phyloP scores from a whole-genome alignment of 2,888 invertebrate genomes.

The Trisateles emortualis region DNA sequence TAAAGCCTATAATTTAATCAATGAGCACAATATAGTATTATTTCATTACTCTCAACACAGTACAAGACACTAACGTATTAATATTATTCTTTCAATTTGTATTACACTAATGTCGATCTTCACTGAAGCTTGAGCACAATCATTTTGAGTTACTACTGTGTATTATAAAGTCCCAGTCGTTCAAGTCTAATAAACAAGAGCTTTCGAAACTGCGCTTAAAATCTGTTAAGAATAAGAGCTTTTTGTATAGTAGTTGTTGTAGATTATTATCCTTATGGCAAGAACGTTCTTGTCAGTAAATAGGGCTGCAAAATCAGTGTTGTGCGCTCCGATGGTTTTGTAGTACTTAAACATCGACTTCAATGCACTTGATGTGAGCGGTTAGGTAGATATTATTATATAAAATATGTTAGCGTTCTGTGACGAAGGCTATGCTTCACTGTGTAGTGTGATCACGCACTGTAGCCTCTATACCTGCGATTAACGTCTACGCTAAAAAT shows the following conservation, averaged over 20 bases:
- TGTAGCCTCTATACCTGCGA: slow-evolving; percentile 30
- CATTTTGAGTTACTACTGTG: slow-evolving; percentile 46
- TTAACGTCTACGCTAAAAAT: slow-evolving; percentile 15
- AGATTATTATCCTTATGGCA: slow-evolving; percentile 56
- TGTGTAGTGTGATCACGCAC: slow-evolving; percentile 12
- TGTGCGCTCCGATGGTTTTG: slow-evolving; percentile 50
- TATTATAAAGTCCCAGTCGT: slow-evolving; percentile 30
- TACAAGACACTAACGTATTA: slow-evolving; percentile 31
- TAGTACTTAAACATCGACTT: slow-evolving; percentile 51
- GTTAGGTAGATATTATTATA: slow-evolving; percentile 42
- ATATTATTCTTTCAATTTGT: slow-evolving; percentile 30
- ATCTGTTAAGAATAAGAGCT: slow-evolving; percentile 79
- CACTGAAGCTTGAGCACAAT: slow-evolving; percentile 48
- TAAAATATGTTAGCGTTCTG: slow-evolving; percentile 49
- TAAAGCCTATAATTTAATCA: slow-evolving; percentile 33
- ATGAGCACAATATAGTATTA: slow-evolving; percentile 42
- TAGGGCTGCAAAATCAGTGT: slow-evolving; percentile 52
- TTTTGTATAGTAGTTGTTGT: slow-evolving; percentile 79
- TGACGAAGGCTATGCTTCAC: slow-evolving; percentile 23
- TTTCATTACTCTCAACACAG: slow-evolving; percentile 39
- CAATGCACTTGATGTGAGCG: slow-evolving; percentile 46
- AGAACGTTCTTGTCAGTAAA: slow-evolving; percentile 54
- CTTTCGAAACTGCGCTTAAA: slow-evolving; percentile 78
- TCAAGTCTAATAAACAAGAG: slow-evolving; percentile 60
- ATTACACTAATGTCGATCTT: slow-evolving; percentile 25